Evolutionary conservation across 2,888 invertebrate genomes (phyloP), one percentile per base, ranked within the genome.

Genomic region (Incurvaria masculella): DNA sequence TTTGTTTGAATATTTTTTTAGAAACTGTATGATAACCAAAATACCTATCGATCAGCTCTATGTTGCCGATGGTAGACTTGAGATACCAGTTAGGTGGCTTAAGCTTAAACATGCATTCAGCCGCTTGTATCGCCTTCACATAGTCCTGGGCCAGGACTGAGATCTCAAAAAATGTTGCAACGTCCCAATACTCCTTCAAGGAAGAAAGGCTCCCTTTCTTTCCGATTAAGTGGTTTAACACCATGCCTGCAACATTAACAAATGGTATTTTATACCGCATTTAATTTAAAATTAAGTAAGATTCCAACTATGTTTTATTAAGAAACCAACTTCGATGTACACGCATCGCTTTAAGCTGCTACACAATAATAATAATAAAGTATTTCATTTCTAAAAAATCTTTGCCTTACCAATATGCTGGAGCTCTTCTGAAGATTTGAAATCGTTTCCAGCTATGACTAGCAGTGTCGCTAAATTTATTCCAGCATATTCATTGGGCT

Each of bases 401-500:
- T 41, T 41, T 40, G 10, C 44, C 61, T 68, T 63, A 82, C 91
- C 95, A 60, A 96, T 94, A 59, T 93, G 92, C 62, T 94, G 94
- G 20, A 96, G 70, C 65, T 95, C 95, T 63, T 90, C 89, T 27
- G 91, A 95, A 69, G 90, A 89, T 49, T 91, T 88, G 65, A 99
- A 96, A 64, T 96, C 94, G 68, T 95, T 94, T 45, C 99, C 98
- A 56, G 91, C 94, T 59, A 98, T 97, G 48, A 98, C 97, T 50
- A 99, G 79, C 39, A 99, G 79, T 1, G 99, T 99, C 33, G 98
- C 98, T 61, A 99, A 82, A 80, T 99, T 99, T 53, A 99, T 97
- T 48, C 98, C 99, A 21, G 98, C 97, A 76, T 98, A 99, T 78
- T 98, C 98, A 69, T 98, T 96, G 1, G 97, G 98, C 66, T 98